phyloP scores from a whole-genome alignment of 2,113 vertebrate genomes.

The Zeus faber region DNA sequence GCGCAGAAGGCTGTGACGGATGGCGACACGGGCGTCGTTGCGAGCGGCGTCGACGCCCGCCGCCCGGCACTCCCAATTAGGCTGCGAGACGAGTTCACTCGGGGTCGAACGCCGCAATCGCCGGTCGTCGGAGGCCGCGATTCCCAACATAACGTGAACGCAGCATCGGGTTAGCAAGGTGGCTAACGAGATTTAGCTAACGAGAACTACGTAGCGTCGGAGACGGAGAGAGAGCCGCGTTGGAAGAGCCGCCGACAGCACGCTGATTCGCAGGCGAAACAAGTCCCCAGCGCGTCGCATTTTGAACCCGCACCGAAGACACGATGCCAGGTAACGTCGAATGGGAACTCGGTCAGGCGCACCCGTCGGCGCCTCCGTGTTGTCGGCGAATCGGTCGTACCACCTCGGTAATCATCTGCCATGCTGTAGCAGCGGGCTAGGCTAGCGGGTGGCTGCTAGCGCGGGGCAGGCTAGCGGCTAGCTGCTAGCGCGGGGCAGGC shows the following conservation, averaged over 20 bases:
- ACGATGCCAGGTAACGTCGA: constrained; percentile 65
- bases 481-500: constrained; percentile 38
- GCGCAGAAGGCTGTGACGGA: no score
- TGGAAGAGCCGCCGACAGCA: constrained; percentile 29
- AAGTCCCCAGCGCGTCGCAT: constrained; percentile 25
- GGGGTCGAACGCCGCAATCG: no score
- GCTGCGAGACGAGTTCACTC: no score
- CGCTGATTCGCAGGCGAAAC: constrained; percentile 9
- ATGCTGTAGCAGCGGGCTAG: constrained; percentile 69
- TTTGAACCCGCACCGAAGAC: constrained; percentile 17
- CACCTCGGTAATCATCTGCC: constrained; percentile 45
- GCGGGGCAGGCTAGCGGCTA: background rate
- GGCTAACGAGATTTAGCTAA: constrained; percentile 66
- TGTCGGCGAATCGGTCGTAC: no score
- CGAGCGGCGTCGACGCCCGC: no score
- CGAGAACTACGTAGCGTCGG: constrained; percentile 57
- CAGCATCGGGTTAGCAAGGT: constrained; percentile 53
- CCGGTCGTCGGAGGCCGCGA: no score
- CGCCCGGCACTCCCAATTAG: no score
- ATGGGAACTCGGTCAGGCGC: background rate
- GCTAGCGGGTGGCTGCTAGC: constrained; percentile 45
- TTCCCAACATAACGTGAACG: no score
- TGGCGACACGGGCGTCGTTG: no score
- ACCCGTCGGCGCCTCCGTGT: background rate
- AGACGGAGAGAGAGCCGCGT: constrained; percentile 33